Conservation (phyloP, 2,113 vertebrate genomes). For the Ondatra zibethicus region DNA sequence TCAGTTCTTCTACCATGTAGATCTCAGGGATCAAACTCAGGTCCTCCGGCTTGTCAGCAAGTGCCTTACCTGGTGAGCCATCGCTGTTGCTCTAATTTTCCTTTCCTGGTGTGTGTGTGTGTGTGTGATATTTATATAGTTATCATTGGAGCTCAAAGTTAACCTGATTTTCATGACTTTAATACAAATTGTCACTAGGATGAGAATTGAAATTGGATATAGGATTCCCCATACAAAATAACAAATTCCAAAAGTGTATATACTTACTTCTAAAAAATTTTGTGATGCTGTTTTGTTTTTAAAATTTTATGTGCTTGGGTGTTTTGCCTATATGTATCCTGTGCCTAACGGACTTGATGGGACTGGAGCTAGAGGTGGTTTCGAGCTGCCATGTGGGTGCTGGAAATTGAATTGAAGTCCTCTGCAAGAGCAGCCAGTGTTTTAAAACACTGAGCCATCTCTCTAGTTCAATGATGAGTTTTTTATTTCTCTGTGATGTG, state of each 20-base stretch:
- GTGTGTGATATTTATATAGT: background rate
- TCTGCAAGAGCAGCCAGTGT: background rate
- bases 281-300: background rate
- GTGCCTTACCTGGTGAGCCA: no score
- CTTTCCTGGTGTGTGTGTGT: background rate
- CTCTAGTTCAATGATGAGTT: background rate
- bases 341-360: no score
- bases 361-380: no score
- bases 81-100: background rate
- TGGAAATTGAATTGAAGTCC: background rate
- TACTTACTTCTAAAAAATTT: background rate
- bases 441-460: background rate
- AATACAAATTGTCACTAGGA: background rate
- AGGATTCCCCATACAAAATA: background rate
- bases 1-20: background rate
- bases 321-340: background rate
- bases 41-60: background rate
- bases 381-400: background rate
- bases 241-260: background rate
- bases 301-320: background rate
- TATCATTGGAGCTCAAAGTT: background rate
- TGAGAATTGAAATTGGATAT: background rate
- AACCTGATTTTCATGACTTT: background rate
- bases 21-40: background rate
- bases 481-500: conserved; percentile 7